Conservation (phyloP, 2,113 vertebrate species). For the Triplophysa siluroides region DNA sequence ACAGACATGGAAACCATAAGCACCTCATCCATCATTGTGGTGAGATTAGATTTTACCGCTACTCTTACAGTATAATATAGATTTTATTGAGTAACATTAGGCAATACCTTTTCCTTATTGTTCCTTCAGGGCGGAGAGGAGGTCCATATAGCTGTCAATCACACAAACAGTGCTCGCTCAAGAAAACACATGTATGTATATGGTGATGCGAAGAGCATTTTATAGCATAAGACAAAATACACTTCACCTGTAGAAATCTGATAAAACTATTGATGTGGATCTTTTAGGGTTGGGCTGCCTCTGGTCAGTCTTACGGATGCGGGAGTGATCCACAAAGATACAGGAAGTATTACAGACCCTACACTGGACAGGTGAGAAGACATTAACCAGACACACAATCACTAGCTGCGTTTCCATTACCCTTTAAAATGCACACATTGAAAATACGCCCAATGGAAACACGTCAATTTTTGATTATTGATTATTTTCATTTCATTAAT, state of each 20-base stretch:
- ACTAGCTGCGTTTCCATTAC: too few species aligned
- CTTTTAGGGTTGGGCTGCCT: constrained; percentile 30
- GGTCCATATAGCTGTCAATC: constrained; percentile 43
- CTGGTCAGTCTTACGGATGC: constrained; percentile 67
- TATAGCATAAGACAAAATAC: background rate
- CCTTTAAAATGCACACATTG: too few species aligned
- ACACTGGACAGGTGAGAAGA: constrained; percentile 73
- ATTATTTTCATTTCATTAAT: too few species aligned
- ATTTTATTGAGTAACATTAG: background rate
- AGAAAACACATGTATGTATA: constrained; percentile 64
- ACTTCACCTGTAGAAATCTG: background rate
- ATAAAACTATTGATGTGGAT: background rate
- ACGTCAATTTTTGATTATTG: too few species aligned
- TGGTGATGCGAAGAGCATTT: background rate
- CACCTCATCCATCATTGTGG: constrained; percentile 23
- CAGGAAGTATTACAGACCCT: constrained; percentile 77
- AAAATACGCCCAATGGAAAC: too few species aligned
- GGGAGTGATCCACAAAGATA: constrained; percentile 77
- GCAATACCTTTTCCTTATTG: background rate
- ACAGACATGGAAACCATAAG: constrained; percentile 66
- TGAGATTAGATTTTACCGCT: constrained; percentile 13
- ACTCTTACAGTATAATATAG: background rate
- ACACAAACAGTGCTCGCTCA: constrained; percentile 62
- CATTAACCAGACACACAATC: background rate
- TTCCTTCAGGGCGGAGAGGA: constrained; percentile 55